These are phyloP conservation scores for Takifugu flavidus DNA, from an alignment of 2,113 vertebrate genomes.

Conservation along the genomic window DNA sequence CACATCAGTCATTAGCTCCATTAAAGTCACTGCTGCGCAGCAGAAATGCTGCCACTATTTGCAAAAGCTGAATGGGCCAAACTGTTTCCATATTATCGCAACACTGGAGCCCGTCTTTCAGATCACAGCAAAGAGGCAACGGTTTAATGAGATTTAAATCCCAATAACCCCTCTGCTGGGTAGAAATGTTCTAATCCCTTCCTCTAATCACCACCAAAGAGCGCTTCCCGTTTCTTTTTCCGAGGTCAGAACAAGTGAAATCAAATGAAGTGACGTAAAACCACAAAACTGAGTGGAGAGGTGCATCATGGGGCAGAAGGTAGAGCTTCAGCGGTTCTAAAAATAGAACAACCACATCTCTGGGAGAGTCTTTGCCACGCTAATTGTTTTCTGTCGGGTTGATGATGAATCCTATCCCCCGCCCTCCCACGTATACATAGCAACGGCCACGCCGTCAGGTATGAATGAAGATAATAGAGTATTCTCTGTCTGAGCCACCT, in stretches of 20 bases:
- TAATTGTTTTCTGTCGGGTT: background rate
- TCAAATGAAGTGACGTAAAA: constrained; percentile 29
- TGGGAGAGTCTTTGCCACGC: background rate
- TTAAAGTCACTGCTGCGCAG: background rate
- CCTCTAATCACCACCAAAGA: constrained; percentile 42
- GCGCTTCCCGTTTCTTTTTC: constrained; percentile 31
- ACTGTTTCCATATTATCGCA: constrained; percentile 16
- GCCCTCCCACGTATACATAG: background rate
- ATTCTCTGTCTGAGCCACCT: constrained; percentile 15
- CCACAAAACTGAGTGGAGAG: background rate
- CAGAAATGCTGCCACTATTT: background rate
- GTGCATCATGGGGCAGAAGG: background rate
- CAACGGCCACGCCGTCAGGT: background rate
- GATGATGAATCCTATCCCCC: background rate
- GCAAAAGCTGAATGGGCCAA: background rate
- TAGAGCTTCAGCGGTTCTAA: constrained; percentile 1
- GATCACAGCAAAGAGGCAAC: constrained; percentile 42
- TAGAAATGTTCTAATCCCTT: constrained; percentile 54
- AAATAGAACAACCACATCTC: constrained; percentile 5
- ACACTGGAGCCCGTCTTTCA: constrained; percentile 30
- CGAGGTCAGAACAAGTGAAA: constrained; percentile 38
- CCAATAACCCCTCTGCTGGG: constrained; percentile 44
- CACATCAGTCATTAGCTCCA: background rate
- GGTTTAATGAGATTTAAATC: constrained; percentile 65
- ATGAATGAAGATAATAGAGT: constrained; percentile 8